phyloP scores from a whole-genome alignment of 2,797 vertebrate genomes.

The Pangasius larnaudii region DNA sequence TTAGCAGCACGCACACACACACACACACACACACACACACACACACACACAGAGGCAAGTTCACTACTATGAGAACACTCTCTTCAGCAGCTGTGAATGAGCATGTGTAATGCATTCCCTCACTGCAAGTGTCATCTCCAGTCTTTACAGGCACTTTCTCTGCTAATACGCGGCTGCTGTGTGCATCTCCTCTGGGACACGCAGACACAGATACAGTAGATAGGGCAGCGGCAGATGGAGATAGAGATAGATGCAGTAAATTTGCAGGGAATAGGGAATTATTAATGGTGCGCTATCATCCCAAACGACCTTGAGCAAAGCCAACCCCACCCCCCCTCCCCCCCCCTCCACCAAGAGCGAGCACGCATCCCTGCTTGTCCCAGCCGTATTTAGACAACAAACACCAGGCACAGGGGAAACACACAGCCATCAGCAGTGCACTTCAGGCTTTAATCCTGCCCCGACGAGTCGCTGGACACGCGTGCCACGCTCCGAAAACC shows the following conservation, averaged over 20 bases:
- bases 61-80: constrained; percentile 6
- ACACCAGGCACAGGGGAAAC: constrained; percentile 68
- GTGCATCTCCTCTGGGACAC: constrained; percentile 73
- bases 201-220: constrained; percentile 67
- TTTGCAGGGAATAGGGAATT: constrained; percentile 77
- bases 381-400: constrained; percentile 77
- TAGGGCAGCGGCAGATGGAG: constrained; percentile 70
- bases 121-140: constrained; percentile 38
- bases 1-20: neutral
- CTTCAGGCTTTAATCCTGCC: constrained; percentile 62
- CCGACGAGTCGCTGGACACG: constrained; percentile 57
- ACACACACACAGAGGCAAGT: constrained; percentile 13
- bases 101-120: constrained; percentile 42
- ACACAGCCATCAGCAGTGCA: constrained; percentile 65
- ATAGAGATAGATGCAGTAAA: constrained; percentile 66
- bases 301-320: constrained; percentile 80
- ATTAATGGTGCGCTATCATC: constrained; percentile 81
- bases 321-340: constrained; percentile 54
- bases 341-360: constrained; percentile 44
- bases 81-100: constrained; percentile 45
- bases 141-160: constrained; percentile 42
- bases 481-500: constrained; percentile 31
- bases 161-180: constrained; percentile 38
- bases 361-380: constrained; percentile 69
- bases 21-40: constrained; percentile 8